Conservation (phyloP, 2,888 invertebrate species). For the Altica lythri region DNA sequence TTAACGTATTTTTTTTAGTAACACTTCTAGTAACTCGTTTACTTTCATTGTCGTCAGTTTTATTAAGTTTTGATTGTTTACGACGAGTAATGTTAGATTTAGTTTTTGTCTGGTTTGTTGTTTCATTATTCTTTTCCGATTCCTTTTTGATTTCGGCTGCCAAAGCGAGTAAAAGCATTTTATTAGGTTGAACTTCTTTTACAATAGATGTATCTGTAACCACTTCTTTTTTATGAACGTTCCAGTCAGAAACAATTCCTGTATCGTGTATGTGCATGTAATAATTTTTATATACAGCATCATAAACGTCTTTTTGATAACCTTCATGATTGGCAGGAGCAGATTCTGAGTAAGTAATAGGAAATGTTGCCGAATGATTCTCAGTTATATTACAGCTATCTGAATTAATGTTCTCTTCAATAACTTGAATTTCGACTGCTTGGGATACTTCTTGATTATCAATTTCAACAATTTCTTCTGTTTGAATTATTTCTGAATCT, state of each 20-base stretch:
- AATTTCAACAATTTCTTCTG: background rate
- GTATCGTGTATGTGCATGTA: background rate
- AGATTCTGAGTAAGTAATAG: no score
- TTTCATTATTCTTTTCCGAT: background rate
- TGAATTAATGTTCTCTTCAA: background rate
- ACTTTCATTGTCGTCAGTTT: background rate
- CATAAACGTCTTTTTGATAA: no score
- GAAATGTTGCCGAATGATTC: no score
- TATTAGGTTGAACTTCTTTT: background rate
- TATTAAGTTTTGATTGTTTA: background rate
- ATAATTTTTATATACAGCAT: background rate
- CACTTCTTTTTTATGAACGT: background rate
- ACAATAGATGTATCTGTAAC: background rate
- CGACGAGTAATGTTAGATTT: background rate
- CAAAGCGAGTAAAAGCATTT: background rate
- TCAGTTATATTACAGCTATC: background rate
- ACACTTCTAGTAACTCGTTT: background rate
- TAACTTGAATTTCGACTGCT: background rate
- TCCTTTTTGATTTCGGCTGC: background rate
- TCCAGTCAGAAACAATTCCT: background rate
- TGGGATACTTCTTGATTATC: no score
- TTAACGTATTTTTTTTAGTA: background rate
- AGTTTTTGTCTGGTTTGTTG: background rate
- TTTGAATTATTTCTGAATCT: no score
- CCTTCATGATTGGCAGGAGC: no score